These are phyloP conservation scores for Zaprionus vittiger DNA, from an alignment of 1,140 invertebrate species.

Conservation along the genomic window DNA sequence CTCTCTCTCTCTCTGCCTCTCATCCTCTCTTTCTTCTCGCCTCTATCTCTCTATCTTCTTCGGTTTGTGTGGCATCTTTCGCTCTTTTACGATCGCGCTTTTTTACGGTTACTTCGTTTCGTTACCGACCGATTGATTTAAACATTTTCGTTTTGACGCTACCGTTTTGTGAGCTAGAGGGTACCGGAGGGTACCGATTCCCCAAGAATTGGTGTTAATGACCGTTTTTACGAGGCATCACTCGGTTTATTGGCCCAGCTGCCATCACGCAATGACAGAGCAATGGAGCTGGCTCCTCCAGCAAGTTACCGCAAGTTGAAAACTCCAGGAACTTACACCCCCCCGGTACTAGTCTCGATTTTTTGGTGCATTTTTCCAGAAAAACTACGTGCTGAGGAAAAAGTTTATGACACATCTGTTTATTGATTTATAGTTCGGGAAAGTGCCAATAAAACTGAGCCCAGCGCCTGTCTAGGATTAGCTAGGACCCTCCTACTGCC, in stretches of 20 bases:
- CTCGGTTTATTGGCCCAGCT: constrained; percentile 28
- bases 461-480: constrained; percentile 49
- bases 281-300: constrained; percentile 3
- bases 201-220: constrained; percentile 54
- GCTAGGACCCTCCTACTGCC: constrained; percentile 20
- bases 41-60: constrained; percentile 11
- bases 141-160: constrained; percentile 46
- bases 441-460: constrained; percentile 75
- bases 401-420: constrained; percentile 77
- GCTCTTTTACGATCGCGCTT: constrained; percentile 63
- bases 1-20: constrained; percentile 23
- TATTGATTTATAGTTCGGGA: constrained; percentile 79
- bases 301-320: constrained; percentile 27
- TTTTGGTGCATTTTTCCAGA: constrained; percentile 6
- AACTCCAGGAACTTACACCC: constrained; percentile 13
- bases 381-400: constrained; percentile 53
- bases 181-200: constrained; percentile 3
- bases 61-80: constrained; percentile 69
- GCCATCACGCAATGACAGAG: constrained; percentile 29
- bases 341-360: background rate
- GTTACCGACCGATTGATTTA: constrained; percentile 63
- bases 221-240: constrained; percentile 32
- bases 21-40: constrained; percentile 19
- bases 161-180: background rate
- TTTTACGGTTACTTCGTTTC: constrained; percentile 73